Base-by-base conservation (phyloP, 2,113 vertebrate genomes). In the Cariama cristata region DNA sequence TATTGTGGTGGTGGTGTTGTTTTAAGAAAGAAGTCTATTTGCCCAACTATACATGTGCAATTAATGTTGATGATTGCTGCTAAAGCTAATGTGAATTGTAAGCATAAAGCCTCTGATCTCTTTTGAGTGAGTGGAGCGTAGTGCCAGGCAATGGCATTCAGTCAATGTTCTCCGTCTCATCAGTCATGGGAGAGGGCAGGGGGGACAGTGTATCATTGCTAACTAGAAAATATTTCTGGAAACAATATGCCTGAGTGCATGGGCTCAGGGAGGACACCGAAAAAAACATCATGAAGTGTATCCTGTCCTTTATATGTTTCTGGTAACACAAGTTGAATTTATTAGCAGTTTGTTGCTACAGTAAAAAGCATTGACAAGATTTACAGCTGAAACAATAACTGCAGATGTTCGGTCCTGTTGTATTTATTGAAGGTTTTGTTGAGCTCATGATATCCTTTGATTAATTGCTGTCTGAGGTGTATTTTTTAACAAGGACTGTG, bases 381-480 rank as follows among this genome's bases (percentile, higher is more conserved):
- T 98, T 98, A 97, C 63, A 75, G 81, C 88, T 88, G 83, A 97
- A 97, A 95, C 85, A 93, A 90, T 95, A 84, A 86, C 73, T 81
- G 64, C 85, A 92, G 87, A 96, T 95, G 80, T 94, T 97, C 91
- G 62, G 52, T 72, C 91, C 42, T 79, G 63, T 89, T 13, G 23
- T 97, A 90, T 96, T 97, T 98, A 97, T 95, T 94, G 86, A 95
- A 94, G 63, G 79, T 90, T 97, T 92, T 96, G 96, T 98, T 97
- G 97, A 97, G 96, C 95, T 98, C 96, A 88, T 96, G 95, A 80
- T 95, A 95, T 96, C 60, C 74, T 97, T 97, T 98, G 98, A 98
- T 98, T 98, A 98, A 98, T 92, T 97, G 92, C 80, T 79, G 89
- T 87, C 87, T 74, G 73, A 97, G 92, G 89, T 71, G 22, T 64